Conservation (phyloP, 2,888 invertebrate genomes). For the Monopis laevigella region DNA sequence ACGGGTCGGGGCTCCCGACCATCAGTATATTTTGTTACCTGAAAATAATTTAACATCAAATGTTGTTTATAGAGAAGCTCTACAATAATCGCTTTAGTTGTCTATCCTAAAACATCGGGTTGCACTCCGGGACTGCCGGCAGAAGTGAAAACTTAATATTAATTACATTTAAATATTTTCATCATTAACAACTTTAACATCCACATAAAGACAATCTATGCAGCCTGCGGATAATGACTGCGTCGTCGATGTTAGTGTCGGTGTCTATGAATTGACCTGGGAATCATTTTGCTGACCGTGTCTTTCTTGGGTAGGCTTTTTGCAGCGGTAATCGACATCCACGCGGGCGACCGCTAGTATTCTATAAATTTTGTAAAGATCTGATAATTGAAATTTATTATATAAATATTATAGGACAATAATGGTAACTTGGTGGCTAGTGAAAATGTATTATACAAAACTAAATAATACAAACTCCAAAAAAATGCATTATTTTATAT, state of each 20-base stretch:
- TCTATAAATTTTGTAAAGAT: background rate
- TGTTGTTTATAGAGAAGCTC: background rate
- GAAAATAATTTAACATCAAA: background rate
- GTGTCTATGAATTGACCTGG: conserved; percentile 12
- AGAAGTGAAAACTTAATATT: conserved; percentile 12
- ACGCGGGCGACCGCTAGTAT: conserved; percentile 5
- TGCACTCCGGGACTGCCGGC: conserved; percentile 12
- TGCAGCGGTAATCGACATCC: conserved; percentile 11
- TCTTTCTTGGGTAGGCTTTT: conserved; percentile 12
- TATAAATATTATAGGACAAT: no score
- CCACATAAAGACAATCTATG: conserved; percentile 7
- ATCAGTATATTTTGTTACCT: no score
- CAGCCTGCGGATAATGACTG: conserved; percentile 12
- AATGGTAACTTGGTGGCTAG: no score
- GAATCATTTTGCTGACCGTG: conserved; percentile 12
- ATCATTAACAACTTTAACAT: conserved; percentile 12
- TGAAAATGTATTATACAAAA: no score
- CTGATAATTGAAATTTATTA: background rate
- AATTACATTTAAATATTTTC: conserved; percentile 13
- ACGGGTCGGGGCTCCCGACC: no score
- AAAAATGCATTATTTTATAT: no score
- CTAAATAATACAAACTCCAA: no score
- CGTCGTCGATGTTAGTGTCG: conserved; percentile 13
- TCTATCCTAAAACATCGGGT: conserved; percentile 12
- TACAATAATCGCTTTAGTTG: conserved; percentile 4